A percentile compares a stretch with the other conserved stretches of the same genome.
Evolutionary conservation across 2,797 vertebrate genomes (phyloP).

Genomic region (Pangasius krempfi): DNA sequence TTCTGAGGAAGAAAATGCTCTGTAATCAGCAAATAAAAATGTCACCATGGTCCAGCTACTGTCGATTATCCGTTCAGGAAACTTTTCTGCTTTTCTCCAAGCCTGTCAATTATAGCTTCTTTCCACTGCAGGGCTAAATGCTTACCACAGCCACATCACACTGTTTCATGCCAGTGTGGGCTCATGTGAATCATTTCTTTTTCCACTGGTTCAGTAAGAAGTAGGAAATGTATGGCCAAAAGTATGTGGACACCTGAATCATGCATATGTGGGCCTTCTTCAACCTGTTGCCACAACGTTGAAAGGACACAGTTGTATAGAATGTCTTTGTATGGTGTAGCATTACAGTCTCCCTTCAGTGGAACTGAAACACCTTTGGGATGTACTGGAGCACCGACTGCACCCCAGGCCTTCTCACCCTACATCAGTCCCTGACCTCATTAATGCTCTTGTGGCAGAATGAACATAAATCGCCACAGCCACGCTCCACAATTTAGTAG

Average conservation of each 20-base stretch:
- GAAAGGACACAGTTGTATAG: no score
- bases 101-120: constrained; percentile 17
- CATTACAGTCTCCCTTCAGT: no score
- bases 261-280: neutral
- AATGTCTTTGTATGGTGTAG: no score
- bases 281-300: neutral
- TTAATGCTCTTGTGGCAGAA: no score
- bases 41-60: constrained; percentile 7
- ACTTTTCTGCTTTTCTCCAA: neutral
- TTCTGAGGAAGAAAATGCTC: neutral
- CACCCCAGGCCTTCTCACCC: neutral
- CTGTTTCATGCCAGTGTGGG: constrained; percentile 4
- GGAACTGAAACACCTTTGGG: neutral
- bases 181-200: neutral
- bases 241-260: neutral
- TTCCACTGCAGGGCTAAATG: constrained; percentile 15
- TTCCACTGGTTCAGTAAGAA: neutral
- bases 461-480: neutral
- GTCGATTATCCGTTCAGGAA: constrained; percentile 20
- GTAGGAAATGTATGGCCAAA: neutral
- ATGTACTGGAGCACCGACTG: neutral
- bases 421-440: no score
- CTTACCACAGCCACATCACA: constrained; percentile 27
- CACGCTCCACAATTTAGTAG: neutral
- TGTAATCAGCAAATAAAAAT: neutral